Conservation (phyloP, 92 coral and sea anemone genomes). For the Siderastrea radians region DNA sequence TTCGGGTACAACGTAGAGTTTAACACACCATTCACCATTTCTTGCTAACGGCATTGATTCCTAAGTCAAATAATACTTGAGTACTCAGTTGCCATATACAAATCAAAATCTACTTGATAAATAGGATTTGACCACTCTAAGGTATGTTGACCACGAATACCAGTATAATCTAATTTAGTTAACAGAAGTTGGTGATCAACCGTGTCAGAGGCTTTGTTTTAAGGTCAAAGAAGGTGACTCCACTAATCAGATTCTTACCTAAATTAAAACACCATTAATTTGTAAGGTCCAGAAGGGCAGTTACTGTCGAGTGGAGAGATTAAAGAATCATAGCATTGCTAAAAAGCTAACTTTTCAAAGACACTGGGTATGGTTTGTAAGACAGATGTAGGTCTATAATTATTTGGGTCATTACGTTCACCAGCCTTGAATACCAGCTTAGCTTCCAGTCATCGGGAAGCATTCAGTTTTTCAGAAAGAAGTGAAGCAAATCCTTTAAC, state of each 20-base stretch:
- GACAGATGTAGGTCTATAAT: background rate
- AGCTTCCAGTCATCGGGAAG: background rate
- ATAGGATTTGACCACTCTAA: background rate
- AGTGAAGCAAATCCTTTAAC: background rate
- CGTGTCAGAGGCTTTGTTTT: background rate
- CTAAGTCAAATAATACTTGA: too few species aligned
- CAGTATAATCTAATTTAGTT: background rate
- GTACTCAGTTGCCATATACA: background rate
- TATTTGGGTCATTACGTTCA: background rate
- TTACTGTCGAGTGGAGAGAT: background rate
- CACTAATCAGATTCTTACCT: background rate
- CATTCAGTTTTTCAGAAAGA: background rate
- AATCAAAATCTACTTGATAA: background rate
- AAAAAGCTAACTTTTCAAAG: background rate
- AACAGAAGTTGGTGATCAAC: background rate
- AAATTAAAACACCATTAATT: background rate
- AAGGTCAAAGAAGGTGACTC: background rate
- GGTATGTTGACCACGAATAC: background rate
- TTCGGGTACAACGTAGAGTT: too few species aligned
- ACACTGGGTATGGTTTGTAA: background rate
- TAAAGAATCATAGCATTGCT: background rate
- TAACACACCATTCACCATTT: too few species aligned
- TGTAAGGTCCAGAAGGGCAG: background rate
- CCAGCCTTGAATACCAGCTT: background rate
- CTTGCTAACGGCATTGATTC: too few species aligned